Evolutionary conservation across 2,113 vertebrate genomes (phyloP).

Genomic region (Gambusia affinis): DNA sequence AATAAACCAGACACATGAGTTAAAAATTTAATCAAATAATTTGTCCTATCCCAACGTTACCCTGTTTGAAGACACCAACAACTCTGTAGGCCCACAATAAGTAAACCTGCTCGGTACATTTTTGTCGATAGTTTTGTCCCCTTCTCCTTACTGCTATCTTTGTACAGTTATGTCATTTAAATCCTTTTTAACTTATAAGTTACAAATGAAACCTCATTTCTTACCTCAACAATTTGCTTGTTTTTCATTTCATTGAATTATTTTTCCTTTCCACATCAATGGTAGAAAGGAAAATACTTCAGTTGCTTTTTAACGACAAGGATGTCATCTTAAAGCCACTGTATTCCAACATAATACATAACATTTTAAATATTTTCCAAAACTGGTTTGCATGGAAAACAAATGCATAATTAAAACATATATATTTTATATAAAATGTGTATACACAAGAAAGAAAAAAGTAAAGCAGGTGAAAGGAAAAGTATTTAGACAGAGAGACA

Average conservation of each 20-base stretch:
- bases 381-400: neutral
- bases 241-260: neutral
- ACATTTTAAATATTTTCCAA: neutral
- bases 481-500: neutral
- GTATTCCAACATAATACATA: neutral
- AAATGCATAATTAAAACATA: neutral
- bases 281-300: neutral
- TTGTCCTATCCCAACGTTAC: slow-evolving; percentile 30
- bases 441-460: neutral
- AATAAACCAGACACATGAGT: slow-evolving; percentile 33
- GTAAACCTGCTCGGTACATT: neutral
- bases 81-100: neutral
- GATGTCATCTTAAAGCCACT: neutral
- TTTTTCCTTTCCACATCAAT: neutral
- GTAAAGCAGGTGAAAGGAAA: neutral
- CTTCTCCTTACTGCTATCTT: neutral
- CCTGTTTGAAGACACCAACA: neutral
- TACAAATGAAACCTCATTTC: neutral
- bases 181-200: too few species aligned
- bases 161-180: neutral
- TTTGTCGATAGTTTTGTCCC: neutral
- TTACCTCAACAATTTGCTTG: neutral
- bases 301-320: neutral
- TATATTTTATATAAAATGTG: too few species aligned
- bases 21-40: slow-evolving; percentile 49